Evolutionary conservation across 1,140 invertebrate species (phyloP), one percentile per base, ranked within the genome.

Genomic region (Heterodera schachtii): DNA sequence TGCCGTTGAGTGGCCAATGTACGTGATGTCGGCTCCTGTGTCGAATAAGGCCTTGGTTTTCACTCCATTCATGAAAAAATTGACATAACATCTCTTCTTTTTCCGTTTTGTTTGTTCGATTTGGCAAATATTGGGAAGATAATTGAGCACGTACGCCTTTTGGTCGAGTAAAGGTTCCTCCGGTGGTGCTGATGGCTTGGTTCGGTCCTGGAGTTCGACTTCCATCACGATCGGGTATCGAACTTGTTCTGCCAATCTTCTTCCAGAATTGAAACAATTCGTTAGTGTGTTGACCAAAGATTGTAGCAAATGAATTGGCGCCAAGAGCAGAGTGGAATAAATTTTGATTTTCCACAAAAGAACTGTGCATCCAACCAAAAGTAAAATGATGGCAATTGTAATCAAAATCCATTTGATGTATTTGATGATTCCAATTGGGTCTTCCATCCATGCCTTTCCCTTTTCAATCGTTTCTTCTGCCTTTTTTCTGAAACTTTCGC

Each of bases 41-140:
- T 60, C 57, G 19, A 60, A 60, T 4, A 60, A 19, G 11, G 57
- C 57, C 4, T 60, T 60, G 0, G 19, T 19, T 16, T 19, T 19
- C 1, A 16, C 16, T 1, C 57, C 57, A 19, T 60, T 60, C 11
- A 60, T 5, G 4, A 4, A 60, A 57, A 75, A 11, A 31, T 47
- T 60, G 13, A 75, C 11, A 11, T 75, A 75, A 44, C 73, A 75
- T 75, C 73, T 75, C 47, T 75, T 75, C 11, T 31, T 49, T 21
- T 60, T 75, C 16, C 60, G n/a, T 13, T 13, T 44, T 3, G 43
- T 60, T 60, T 60, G 57, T 5, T 60, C 19, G 0, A 60, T 60
- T 60, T 60, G 31, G 43, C 73, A 75, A 16, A 75, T 75, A 16
- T 21, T 57, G 11, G 73, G 73, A 3, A 75, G 46, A 46, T 75